Base-by-base conservation (phyloP, 2,888 invertebrate species). In the Charanyca ferruginea region DNA sequence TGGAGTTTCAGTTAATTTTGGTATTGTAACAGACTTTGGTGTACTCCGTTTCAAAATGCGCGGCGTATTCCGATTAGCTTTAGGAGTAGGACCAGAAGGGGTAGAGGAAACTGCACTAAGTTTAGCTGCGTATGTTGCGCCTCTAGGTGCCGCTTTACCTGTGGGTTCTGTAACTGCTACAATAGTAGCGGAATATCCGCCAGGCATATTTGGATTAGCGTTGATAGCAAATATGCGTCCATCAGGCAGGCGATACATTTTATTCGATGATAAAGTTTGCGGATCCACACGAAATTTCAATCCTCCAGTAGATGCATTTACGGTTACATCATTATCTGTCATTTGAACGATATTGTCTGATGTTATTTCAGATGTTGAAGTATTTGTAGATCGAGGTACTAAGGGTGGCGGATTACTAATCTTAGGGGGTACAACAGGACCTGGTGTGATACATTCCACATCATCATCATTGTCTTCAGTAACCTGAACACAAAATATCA, bases 301-400 rank as follows among this genome's bases (percentile, higher is more conserved):
- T 1, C 95, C 95, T 13, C 96, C 96, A 4, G 96, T 95, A 11
- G 87, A 83, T 35, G 91, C 83, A 81, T 96, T 96, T 9, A 96
- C 94, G n/a, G 95, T 93, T 13, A 96, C 96, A 71, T 96, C 96
- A 72, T 95, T 93, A 59, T 95, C 95, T 3, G 95, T 95, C 95
- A 96, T 95, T 84, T 95, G 95, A 63, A 95, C 89, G 20, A 96
- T 94, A 78, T 95, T 95, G 6, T 93, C 93, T 22, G 89, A 77
- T 28, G 85, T 66, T 18, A 92, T 47, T 49, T 91, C 91, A n/a
- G 90, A 78, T 28, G 79, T 42, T 45, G 52, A 25, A 55, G 61
- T 76, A 57, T 41, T 55, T 47, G 67, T 22, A 28, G 62, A 41
- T 2, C 89, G 87, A 28, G 89, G 74, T 11, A 87, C 75, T 7